Evolutionary conservation across 2,113 vertebrate species (phyloP).

Genomic region (Grantiella picta): DNA sequence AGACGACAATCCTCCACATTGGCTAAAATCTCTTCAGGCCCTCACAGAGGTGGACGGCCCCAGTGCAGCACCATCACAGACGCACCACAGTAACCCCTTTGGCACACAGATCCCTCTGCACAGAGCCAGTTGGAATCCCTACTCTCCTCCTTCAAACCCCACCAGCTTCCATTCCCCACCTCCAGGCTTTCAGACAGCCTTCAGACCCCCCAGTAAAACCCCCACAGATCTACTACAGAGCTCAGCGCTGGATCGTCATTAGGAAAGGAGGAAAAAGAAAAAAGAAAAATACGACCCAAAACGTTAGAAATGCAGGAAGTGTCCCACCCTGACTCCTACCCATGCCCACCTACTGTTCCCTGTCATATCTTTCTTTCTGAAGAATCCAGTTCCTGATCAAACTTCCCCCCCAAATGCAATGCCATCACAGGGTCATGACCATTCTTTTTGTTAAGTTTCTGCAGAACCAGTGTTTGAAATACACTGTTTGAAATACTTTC

Average conservation of each 20-base stretch:
- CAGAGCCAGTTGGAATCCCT: constrained; percentile 96
- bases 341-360: constrained; percentile 66
- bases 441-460: constrained; percentile 68
- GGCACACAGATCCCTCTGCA: constrained; percentile 93
- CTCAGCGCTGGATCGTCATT: constrained; percentile 95
- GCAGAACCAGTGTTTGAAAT: constrained; percentile 70
- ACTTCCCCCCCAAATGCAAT: constrained; percentile 75
- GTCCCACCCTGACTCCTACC: constrained; percentile 74
- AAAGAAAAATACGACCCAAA: constrained; percentile 72
- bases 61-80: constrained; percentile 79
- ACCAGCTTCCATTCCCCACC: constrained; percentile 95
- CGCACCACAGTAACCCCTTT: constrained; percentile 85
- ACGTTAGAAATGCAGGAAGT: constrained; percentile 85
- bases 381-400: constrained; percentile 77
- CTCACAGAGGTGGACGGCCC: constrained; percentile 98
- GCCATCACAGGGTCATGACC: constrained; percentile 72
- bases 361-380: constrained; percentile 82
- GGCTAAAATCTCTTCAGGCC: constrained; percentile 98
- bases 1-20: constrained; percentile 99
- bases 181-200: constrained; percentile 97
- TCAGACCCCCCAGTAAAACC: constrained; percentile 97
- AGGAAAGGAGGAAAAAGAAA: constrained; percentile 78
- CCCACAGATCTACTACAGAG: constrained; percentile 99
- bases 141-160: constrained; percentile 87
- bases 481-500: constrained; percentile 72